Percentiles rank a stretch among this genome's conserved stretches.
Evolutionary conservation across 2,797 vertebrate genomes (phyloP).

Genomic region (Danio choprae): DNA sequence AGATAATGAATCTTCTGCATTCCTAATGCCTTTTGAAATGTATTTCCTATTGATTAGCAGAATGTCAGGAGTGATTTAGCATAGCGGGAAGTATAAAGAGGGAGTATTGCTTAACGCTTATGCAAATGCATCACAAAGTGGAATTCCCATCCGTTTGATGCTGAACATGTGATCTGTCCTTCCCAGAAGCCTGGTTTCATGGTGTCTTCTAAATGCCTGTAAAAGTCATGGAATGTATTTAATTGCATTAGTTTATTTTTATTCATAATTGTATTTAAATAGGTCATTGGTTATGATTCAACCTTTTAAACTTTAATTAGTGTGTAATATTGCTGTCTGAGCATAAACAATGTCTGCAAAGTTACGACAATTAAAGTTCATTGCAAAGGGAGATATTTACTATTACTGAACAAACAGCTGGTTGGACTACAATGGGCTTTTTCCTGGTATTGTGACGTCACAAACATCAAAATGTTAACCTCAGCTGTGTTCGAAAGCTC

Average conservation of each 20-base stretch:
- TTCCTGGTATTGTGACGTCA: too few species aligned
- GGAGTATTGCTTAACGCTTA: neutral
- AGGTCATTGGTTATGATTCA: too few species aligned
- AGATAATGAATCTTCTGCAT: conserved; percentile 2
- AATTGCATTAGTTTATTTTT: neutral
- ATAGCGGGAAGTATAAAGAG: conserved; percentile 1
- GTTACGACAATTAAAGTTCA: too few species aligned
- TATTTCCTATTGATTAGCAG: conserved; percentile 19
- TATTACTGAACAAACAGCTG: too few species aligned
- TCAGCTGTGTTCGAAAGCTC: too few species aligned
- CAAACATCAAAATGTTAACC: too few species aligned
- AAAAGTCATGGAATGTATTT: neutral
- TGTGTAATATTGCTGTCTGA: too few species aligned
- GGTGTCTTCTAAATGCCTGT: neutral
- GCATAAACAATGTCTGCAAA: too few species aligned
- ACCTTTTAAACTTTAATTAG: too few species aligned
- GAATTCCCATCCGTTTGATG: conserved; percentile 1
- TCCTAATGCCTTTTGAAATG: conserved; percentile 5
- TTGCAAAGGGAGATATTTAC: too few species aligned
- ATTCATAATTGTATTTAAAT: neutral
- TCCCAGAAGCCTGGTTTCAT: neutral
- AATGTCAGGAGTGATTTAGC: conserved; percentile 1
- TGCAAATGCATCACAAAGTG: conserved; percentile 1
- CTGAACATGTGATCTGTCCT: neutral
- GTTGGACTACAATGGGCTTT: too few species aligned